Conservation (phyloP, 1,140 invertebrate genomes). For the Ceratosolen fusciceps region DNA sequence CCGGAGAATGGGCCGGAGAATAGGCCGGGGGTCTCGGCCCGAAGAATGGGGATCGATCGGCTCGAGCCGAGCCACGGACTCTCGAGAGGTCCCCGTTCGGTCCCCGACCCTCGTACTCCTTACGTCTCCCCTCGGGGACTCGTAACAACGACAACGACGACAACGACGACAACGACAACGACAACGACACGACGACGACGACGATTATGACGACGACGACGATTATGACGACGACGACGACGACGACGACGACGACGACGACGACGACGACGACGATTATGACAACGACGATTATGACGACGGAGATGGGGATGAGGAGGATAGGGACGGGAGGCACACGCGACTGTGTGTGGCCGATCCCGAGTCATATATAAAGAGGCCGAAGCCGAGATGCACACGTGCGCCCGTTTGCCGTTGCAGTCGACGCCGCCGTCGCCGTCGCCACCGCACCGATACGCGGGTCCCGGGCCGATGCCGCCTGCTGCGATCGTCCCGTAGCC, state of each 20-base stretch:
- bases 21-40: conserved; percentile 46
- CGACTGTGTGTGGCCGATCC: conserved; percentile 42
- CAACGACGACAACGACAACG: neutral
- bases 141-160: neutral
- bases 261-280: neutral
- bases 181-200: neutral
- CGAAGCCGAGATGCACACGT: conserved; percentile 29
- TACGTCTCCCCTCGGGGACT: conserved; percentile 61
- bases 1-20: neutral
- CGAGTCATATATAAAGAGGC: conserved; percentile 22
- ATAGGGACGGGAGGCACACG: conserved; percentile 20
- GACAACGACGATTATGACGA: conserved; percentile 29
- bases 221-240: neutral
- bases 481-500: conserved; percentile 29
- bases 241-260: neutral
- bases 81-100: neutral
- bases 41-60: neutral
- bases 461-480: conserved; percentile 35
- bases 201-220: conserved; percentile 32
- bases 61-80: neutral
- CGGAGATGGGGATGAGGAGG: conserved; percentile 1
- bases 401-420: conserved; percentile 14
- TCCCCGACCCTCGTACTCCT: conserved; percentile 55
- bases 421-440: neutral
- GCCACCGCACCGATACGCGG: neutral